Evolutionary conservation across 2,113 vertebrate genomes (phyloP), one percentile per base, ranked within the genome.

Genomic region (Anthoscopus minutus): DNA sequence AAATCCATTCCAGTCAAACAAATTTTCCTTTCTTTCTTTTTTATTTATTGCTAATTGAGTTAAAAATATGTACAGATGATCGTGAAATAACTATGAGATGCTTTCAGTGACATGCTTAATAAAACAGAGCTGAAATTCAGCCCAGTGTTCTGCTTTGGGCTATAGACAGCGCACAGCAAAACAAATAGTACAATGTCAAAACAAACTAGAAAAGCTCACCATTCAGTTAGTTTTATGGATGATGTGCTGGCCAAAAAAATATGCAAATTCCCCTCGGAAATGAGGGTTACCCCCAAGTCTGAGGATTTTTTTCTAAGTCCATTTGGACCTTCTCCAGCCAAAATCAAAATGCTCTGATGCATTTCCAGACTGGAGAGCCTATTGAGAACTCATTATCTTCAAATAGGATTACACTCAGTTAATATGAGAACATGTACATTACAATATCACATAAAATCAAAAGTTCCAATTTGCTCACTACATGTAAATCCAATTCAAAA

Each of bases 401-500:
- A 98, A 98, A 98, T 97, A 98, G 97, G 98, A 98, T 98, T 98
- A 98, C 95, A 97, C 80, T 96, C 97, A 67, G 96, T 97, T 98
- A 98, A 98, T 98, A 98, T 97, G 96, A 97, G 97, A 98, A 97
- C 98, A 98, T 97, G 97, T 97, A 98, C 97, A 98, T 98, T 98
- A 98, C 97, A 98, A 96, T 98, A 98, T 98, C 98, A 97, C 97
- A 97, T 93, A 97, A 98, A 98, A 98, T 98, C 98, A 98, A 98
- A 98, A 98, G 97, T 98, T 98, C 97, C 97, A 97, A 98, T 98
- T 98, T 98, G 97, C 96, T 98, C 97, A 97, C 97, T 97, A 97
- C 97, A 97, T 98, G 97, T 98, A 98, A 98, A 98, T 98, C 97
- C 98, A 98, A 98, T 98, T 98, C 97, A 98, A 98, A 98, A 98